Evolutionary conservation across 2,888 invertebrate genomes (phyloP).

Genomic region (Aphodius sticticus): DNA sequence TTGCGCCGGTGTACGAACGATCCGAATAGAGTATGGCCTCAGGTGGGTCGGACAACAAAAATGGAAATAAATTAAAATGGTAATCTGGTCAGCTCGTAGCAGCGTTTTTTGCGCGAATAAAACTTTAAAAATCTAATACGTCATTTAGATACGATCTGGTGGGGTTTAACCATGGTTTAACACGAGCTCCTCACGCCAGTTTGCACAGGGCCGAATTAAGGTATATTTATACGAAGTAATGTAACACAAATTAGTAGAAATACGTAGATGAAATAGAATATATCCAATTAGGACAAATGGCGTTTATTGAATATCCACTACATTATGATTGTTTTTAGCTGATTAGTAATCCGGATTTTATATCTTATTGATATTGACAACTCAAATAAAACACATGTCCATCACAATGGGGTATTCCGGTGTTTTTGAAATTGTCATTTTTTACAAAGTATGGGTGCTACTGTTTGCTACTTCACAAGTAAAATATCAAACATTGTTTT

Average conservation of each 20-base stretch:
- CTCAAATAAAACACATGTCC: no score
- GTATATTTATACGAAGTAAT: not conserved
- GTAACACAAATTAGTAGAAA: not conserved
- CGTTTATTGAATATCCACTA: no score
- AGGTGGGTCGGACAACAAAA: slow-evolving; percentile 48
- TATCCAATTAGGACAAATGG: no score
- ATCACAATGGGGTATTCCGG: no score
- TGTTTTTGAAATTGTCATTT: no score
- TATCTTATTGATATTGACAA: no score
- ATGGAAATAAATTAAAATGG: slow-evolving; percentile 58
- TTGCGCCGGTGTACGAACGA: slow-evolving; percentile 43
- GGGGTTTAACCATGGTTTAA: slow-evolving; percentile 40
- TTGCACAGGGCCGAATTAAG: not conserved
- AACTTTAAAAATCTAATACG: slow-evolving; percentile 60
- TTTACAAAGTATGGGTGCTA: no score
- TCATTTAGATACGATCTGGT: slow-evolving; percentile 58
- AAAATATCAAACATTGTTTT: no score
- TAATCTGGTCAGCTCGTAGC: slow-evolving; percentile 57
- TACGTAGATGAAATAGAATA: not conserved
- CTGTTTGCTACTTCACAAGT: no score
- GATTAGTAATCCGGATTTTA: no score
- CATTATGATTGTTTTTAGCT: no score
- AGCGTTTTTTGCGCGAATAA: slow-evolving; percentile 56
- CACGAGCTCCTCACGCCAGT: slow-evolving; percentile 48
- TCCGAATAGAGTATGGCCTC: not conserved